Evolutionary conservation across 1,140 invertebrate genomes (phyloP).

Genomic region (Parasteatoda tepidariorum): DNA sequence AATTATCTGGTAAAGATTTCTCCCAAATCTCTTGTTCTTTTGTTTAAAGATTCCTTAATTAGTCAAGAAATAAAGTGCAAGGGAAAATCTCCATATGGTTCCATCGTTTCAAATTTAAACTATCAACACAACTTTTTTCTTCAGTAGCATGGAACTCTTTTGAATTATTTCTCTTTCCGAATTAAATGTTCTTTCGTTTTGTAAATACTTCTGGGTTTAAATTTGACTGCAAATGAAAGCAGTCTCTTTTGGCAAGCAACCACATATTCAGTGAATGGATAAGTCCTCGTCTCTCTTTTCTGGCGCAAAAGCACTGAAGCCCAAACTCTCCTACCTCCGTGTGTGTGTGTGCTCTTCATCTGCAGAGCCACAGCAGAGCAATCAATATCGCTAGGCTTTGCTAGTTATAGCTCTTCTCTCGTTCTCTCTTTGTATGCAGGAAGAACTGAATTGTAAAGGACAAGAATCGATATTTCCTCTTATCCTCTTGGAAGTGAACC

Average conservation of each 20-base stretch:
- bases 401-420: background rate
- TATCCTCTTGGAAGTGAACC: background rate
- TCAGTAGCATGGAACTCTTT: too few species aligned
- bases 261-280: background rate
- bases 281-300: background rate
- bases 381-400: background rate
- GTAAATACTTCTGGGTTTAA: background rate
- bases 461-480: slow-evolving; percentile 13
- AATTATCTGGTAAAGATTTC: too few species aligned
- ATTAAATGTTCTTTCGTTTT: background rate
- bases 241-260: background rate
- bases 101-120: too few species aligned
- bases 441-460: background rate
- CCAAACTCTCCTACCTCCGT: background rate
- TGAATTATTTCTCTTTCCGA: background rate
- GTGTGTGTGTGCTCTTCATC: background rate
- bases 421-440: background rate
- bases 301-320: background rate
- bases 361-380: background rate
- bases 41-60: too few species aligned
- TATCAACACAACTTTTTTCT: too few species aligned
- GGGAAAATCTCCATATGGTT: too few species aligned
- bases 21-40: too few species aligned
- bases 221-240: too few species aligned
- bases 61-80: too few species aligned